These are phyloP conservation scores for Tenebrosternarchus preto DNA, from an alignment of 2,113 vertebrate species.

Conservation along the genomic window DNA sequence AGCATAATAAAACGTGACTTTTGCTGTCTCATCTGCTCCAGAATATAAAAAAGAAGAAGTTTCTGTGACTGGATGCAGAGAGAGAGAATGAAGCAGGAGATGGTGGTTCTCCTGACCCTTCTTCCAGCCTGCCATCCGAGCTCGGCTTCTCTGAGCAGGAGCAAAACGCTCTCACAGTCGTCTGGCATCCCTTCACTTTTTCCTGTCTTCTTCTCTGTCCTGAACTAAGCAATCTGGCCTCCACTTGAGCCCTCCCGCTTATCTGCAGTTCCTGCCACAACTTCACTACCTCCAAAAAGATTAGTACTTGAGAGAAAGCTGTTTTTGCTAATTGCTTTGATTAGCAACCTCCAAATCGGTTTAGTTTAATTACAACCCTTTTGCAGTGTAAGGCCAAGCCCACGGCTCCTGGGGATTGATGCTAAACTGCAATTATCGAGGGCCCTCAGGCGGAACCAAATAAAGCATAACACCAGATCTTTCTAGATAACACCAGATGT, in stretches of 20 bases:
- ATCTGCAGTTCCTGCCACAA: not conserved
- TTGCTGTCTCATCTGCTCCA: not conserved
- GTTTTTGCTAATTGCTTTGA: slow-evolving; percentile 69
- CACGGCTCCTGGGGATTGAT: slow-evolving; percentile 59
- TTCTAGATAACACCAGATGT: slow-evolving; percentile 54
- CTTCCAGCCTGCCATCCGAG: too few relatives aligned
- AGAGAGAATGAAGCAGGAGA: too few relatives aligned
- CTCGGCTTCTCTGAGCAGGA: too few relatives aligned
- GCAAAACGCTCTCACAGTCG: too few relatives aligned
- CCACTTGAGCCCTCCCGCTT: not conserved
- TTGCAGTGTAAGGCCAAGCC: slow-evolving; percentile 59
- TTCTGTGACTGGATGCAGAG: not conserved
- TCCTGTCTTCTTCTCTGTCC: not conserved
- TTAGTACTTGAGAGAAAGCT: slow-evolving; percentile 66
- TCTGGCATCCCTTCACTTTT: slow-evolving; percentile 6
- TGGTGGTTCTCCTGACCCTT: too few relatives aligned
- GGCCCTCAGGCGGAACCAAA: slow-evolving; percentile 44
- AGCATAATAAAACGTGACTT: not conserved
- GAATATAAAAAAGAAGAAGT: too few relatives aligned
- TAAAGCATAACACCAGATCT: slow-evolving; percentile 45
- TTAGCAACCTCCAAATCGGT: slow-evolving; percentile 67
- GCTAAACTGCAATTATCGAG: slow-evolving; percentile 67
- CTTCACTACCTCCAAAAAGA: slow-evolving; percentile 35
- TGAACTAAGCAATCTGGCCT: not conserved
- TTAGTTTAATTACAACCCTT: slow-evolving; percentile 67